These are phyloP conservation scores for Tetrax tetrax DNA, from an alignment of 2,113 vertebrate species.

Conservation along the genomic window DNA sequence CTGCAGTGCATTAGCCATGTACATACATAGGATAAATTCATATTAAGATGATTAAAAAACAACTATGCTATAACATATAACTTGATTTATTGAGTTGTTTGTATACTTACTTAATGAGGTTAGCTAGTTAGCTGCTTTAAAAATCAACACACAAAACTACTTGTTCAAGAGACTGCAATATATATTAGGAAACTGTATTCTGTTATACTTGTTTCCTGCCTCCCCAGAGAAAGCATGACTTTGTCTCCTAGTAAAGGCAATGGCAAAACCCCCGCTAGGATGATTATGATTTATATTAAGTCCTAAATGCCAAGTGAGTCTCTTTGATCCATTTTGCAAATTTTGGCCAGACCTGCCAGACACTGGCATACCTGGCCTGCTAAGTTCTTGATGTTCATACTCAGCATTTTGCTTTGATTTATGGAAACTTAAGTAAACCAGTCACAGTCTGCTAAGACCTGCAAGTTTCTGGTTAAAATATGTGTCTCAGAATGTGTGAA, in stretches of 20 bases:
- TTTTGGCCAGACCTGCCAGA: background rate
- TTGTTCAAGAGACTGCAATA: background rate
- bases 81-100: background rate
- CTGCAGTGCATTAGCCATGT: background rate
- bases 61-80: background rate
- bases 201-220: background rate
- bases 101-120: background rate
- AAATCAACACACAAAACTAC: background rate
- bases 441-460: background rate
- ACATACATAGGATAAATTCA: background rate
- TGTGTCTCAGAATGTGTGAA: background rate
- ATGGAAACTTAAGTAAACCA: background rate
- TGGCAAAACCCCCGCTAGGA: background rate
- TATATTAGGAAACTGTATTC: background rate
- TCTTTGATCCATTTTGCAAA: background rate
- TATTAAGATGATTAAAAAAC: background rate
- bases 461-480: background rate
- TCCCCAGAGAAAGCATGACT: background rate
- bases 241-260: background rate
- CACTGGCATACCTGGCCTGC: background rate
- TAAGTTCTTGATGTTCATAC: background rate
- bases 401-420: background rate
- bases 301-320: background rate
- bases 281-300: background rate
- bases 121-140: background rate